phyloP scores from a whole-genome alignment of 2,797 vertebrate species.

The Alectoris magna region DNA sequence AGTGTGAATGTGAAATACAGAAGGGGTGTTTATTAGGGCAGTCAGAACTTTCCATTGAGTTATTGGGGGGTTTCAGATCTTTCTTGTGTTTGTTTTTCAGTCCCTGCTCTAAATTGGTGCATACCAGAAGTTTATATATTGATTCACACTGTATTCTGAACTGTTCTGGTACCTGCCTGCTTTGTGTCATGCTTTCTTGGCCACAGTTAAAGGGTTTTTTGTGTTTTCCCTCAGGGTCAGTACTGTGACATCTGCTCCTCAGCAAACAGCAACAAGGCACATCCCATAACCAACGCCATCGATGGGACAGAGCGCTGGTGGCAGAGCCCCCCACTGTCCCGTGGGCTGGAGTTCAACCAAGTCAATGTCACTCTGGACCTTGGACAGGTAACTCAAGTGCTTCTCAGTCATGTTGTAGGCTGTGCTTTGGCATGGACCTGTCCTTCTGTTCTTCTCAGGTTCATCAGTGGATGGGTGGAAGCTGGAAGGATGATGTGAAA shows the following conservation, averaged over 20 bases:
- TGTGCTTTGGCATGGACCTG: accelerated
- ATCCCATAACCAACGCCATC: conserved; percentile 93
- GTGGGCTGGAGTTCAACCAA: conserved; percentile 91
- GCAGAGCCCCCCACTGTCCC: conserved; percentile 96
- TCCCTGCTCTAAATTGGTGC: accelerated
- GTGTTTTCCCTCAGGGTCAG: conserved; percentile 85
- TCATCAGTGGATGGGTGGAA: background rate
- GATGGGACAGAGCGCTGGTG: conserved; percentile 98
- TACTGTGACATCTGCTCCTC: conserved; percentile 95
- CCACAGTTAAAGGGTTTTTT: background rate
- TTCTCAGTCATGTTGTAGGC: background rate
- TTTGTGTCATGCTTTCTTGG: background rate
- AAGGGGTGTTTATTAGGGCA: background rate
- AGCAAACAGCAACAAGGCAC: conserved; percentile 87
- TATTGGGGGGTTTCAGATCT: background rate
- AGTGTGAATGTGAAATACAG: background rate
- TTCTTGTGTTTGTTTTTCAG: background rate
- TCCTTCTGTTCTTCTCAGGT: background rate
- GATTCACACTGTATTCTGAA: background rate
- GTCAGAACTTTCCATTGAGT: background rate
- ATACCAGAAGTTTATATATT: background rate
- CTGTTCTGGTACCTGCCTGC: background rate
- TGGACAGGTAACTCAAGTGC: conserved; percentile 89
- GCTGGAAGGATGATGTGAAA: background rate
- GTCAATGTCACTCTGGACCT: conserved; percentile 97